A percentile compares a stretch with the other conserved stretches of the same genome.
phyloP scores from a whole-genome alignment of 2,113 vertebrate species.

The Grammomys surdaster region DNA sequence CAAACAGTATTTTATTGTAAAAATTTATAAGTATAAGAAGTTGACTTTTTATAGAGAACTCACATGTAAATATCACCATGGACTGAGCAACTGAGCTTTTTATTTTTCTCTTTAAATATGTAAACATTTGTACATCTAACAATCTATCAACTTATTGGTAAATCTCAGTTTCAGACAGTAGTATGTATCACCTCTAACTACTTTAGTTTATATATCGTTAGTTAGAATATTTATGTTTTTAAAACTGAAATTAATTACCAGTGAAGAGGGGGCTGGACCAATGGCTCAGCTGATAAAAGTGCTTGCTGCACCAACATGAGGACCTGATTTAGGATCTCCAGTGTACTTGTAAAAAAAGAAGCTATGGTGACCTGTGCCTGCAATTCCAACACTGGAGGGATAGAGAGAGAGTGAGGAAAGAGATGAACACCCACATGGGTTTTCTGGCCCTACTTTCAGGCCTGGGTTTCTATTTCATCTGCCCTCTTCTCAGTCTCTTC shows the following conservation, averaged over 20 bases:
- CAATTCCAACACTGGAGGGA: neutral
- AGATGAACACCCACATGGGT: neutral
- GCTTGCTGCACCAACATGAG: neutral
- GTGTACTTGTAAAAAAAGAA: too few relatives aligned
- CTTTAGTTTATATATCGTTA: neutral
- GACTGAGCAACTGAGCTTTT: neutral
- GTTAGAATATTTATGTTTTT: neutral
- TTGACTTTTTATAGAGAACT: neutral
- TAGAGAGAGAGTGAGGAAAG: neutral
- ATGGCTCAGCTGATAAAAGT: neutral
- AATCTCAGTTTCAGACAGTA: neutral
- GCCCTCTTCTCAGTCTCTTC: neutral
- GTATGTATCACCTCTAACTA: neutral
- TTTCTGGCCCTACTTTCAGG: neutral
- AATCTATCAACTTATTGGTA: neutral
- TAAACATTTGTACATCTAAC: neutral
- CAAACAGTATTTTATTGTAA: neutral
- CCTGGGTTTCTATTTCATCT: neutral
- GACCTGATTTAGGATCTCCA: neutral
- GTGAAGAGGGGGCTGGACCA: neutral
- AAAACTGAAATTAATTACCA: slow-evolving; percentile 15
- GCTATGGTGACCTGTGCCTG: neutral
- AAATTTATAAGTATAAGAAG: slow-evolving; percentile 25
- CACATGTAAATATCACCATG: neutral
- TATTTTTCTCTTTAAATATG: neutral